Conservation (phyloP, 2,888 invertebrate species). For the Agrotis exclamationis region DNA sequence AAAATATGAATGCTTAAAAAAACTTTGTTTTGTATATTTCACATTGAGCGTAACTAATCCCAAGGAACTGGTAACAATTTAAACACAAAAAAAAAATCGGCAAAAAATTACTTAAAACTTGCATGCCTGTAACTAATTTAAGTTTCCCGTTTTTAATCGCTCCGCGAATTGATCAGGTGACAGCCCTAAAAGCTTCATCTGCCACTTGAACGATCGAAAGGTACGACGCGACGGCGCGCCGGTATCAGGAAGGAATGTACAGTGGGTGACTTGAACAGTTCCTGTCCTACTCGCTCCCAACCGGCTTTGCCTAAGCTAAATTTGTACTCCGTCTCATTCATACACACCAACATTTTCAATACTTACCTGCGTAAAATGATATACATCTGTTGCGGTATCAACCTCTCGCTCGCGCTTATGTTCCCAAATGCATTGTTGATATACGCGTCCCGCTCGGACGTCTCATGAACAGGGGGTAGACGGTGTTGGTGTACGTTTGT, state of each 20-base stretch:
- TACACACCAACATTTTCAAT: conserved; percentile 89
- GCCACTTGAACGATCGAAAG: conserved; percentile 92
- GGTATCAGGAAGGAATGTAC: conserved; percentile 91
- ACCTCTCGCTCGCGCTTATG: conserved; percentile 81
- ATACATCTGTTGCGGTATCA: conserved; percentile 89
- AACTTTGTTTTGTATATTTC: neutral
- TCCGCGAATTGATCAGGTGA: conserved; percentile 76
- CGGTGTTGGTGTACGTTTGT: conserved; percentile 87
- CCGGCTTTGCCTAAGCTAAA: conserved; percentile 89
- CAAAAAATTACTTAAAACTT: conserved; percentile 3
- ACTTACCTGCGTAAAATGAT: conserved; percentile 91
- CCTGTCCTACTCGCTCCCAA: conserved; percentile 86
- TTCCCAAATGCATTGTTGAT: conserved; percentile 87
- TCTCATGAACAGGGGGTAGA: conserved; percentile 90
- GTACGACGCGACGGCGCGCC: conserved; percentile 89
- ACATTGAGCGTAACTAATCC: neutral
- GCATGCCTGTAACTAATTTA: conserved; percentile 41
- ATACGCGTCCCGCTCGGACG: conserved; percentile 84
- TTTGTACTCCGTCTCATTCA: conserved; percentile 86
- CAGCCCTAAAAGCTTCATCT: conserved; percentile 91
- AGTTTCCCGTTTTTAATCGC: conserved; percentile 43
- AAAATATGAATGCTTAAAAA: neutral
- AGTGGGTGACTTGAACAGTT: conserved; percentile 90
- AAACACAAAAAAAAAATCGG: neutral
- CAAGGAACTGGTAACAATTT: neutral